Base-by-base conservation (phyloP, 2,888 invertebrate species). In the Epinotia demarniana region DNA sequence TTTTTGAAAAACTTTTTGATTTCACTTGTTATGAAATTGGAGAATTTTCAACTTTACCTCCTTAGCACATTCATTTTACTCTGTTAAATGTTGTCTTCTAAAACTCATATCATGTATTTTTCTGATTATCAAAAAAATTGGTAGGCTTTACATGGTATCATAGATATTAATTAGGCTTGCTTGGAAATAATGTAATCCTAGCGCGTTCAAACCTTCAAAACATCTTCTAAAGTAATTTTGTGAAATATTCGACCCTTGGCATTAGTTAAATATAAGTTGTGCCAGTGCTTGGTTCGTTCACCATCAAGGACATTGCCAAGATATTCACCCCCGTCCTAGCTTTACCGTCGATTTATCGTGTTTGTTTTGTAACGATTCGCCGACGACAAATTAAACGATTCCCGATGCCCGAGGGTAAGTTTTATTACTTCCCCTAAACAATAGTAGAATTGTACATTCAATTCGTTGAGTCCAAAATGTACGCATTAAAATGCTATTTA, bases 341-440 rank as follows among this genome's bases (percentile, higher is more conserved):
- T 23, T 55, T 68, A 67, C 18, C 57, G 55, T 60, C 70, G 64
- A 71, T 75, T 75, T 71, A 71, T 75, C 70, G 55, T 66, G 77
- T 78, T 75, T 75, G 71, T 70, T 58, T 53, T 73, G 74, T 67
- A 76, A 75, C 78, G 73, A 64, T 72, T 73, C 72, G 58, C 60
- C 70, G 79, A 78, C 77, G 80, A 78, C 79, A 77, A 78, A 80
- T 79, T 78, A 80, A 76, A 78, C 77, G 78, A 71, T 72, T 71
- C 39, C 69, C 74, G 60, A 73, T 71, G 72, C 63, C 70, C 74
- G 61, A 57, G 73, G 73, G 66, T 68, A 66, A 49, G 61, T 70
- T 73, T 75, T 75, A 75, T 75, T 75, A 53, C 70, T 58, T 27
- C 68, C 57, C 58, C 53, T 70, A 33, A 66, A 66, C 64, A 60